Base-by-base conservation (phyloP, 2,888 invertebrate genomes). In the Punctoribates punctum region DNA sequence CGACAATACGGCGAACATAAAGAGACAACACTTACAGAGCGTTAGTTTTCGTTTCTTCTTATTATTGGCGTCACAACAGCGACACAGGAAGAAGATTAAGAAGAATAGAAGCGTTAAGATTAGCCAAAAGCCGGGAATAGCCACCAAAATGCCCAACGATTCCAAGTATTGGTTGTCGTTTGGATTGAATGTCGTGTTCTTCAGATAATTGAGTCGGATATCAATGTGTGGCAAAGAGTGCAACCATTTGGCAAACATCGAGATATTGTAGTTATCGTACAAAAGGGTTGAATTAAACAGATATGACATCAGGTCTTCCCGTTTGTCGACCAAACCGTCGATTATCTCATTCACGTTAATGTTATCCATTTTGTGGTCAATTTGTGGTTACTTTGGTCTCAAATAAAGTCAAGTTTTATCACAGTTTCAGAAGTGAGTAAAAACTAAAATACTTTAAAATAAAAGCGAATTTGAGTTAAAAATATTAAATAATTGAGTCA, bases 51-150 rank as follows among this genome's bases (percentile, higher is more conserved):
- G 74, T 34, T 72, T 77, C 42, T 93, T 92, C 76, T 94, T 89
- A 80, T 94, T 93, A 85, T 93, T 93, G 82, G 94, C 89, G 87
- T 95, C 95, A 88, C 96, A 96, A 86, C 96, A 96, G 86, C 96
- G 88, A 82, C 94, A 94, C 85, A 96, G 90, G 84, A 96, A 88
- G 86, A 96, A 96, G 82, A 96, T 90, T 81, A 96, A 88, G 81
- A 96, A 88, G 75, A 95, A 89, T 80, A 94, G 88, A 81, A 96
- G 87, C 38, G 96, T 94, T 78, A 96, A 87, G 82, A 96, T 93
- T 82, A 96, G 88, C 90, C 94, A 90, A 57, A 93, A 91, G 77
- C 96, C 94, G n/a, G 96, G 96, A 80, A 95, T 89, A 57, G 94
- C 94, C 77, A 92, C 94, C 82, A 95, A 88, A 83, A 97, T 94